Base-by-base conservation (phyloP, 2,888 invertebrate genomes). In the Tubulanus polymorphus region DNA sequence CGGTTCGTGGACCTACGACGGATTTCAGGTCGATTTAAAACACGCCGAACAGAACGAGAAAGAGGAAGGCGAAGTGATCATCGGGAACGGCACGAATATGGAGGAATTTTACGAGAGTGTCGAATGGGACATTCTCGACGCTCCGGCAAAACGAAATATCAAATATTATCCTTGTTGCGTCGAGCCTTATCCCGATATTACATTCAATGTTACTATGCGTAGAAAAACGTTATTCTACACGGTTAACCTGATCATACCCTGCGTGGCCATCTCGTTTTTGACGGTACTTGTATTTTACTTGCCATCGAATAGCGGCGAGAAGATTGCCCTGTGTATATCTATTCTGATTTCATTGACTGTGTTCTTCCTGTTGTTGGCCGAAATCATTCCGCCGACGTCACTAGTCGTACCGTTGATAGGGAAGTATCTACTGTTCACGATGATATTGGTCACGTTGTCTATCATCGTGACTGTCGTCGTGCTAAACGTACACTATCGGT, bases 291-390 rank as follows among this genome's bases (percentile, higher is more conserved):
- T 96, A 1, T 97, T 99, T 79, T 97, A 97, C 74, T 81, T 99
- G 57, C 97, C 97, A 51, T 94, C 95, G 1, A 95, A 97, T 80
- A 94, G 94, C 0, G 95, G 96, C 23, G 97, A 99, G 79, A 99
- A 97, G 81, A 95, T 99, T 59, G 94, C 95, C 0, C 84, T 99
- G 37, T 95, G 95, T 54, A 81, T 97, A 81, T 96, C 95, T 56
- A 97, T 97, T 81, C 87, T 97, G 72, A 94, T 97, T 83, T 95
- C 95, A 82, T 90, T 97, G 75, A 95, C 96, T 84, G 96, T 97
- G 85, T 97, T 97, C 86, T 97, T 97, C 84, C 85, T 97, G 65
- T 85, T 97, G 81, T 90, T 97, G 69, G 95, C 96, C 68, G 96
- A 97, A 83, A 96, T 97, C 76, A 96, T 97, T 78, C 97, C 97